Evolutionary conservation across 2,888 invertebrate genomes (phyloP).

Genomic region (Lottia gigantea): DNA sequence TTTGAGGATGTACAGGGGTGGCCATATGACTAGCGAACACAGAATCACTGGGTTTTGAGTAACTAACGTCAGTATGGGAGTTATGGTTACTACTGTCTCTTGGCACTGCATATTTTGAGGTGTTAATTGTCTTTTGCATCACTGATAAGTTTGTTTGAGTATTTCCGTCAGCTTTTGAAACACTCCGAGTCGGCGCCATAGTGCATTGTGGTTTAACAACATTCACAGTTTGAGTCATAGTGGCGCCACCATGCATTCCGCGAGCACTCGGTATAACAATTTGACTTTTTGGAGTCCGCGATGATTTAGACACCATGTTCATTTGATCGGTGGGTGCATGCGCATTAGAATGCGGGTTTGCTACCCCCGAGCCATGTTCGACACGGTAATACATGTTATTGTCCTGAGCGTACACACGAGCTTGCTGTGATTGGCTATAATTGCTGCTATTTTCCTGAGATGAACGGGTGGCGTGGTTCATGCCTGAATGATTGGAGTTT

Average conservation of each 20-base stretch:
- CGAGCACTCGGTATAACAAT: conserved; percentile 34
- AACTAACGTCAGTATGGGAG: conserved; percentile 8
- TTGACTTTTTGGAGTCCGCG: conserved; percentile 25
- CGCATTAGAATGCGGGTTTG: conserved; percentile 1
- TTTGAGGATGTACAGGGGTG: neutral
- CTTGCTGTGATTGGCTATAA: conserved; percentile 11
- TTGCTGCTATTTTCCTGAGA: conserved; percentile 21
- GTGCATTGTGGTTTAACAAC: conserved; percentile 58
- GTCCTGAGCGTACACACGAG: conserved; percentile 1
- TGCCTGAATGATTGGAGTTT: conserved; percentile 11
- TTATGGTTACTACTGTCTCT: conserved; percentile 29
- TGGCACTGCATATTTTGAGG: conserved; percentile 40
- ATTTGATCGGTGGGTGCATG: neutral
- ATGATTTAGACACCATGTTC: conserved; percentile 27
- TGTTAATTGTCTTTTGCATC: conserved; percentile 44
- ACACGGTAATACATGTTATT: neutral
- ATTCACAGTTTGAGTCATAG: conserved; percentile 51
- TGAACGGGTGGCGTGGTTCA: conserved; percentile 13
- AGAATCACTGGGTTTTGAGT: conserved; percentile 24
- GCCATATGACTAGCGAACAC: conserved; percentile 23
- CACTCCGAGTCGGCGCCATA: conserved; percentile 34
- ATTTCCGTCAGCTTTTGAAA: conserved; percentile 50
- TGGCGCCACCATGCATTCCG: conserved; percentile 20
- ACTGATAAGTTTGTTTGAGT: conserved; percentile 57
- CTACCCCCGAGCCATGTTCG: neutral